Percentiles rank a stretch among this genome's conserved stretches.
Evolutionary conservation across 2,113 vertebrate species (phyloP).

Genomic region (Panurus biarmicus): DNA sequence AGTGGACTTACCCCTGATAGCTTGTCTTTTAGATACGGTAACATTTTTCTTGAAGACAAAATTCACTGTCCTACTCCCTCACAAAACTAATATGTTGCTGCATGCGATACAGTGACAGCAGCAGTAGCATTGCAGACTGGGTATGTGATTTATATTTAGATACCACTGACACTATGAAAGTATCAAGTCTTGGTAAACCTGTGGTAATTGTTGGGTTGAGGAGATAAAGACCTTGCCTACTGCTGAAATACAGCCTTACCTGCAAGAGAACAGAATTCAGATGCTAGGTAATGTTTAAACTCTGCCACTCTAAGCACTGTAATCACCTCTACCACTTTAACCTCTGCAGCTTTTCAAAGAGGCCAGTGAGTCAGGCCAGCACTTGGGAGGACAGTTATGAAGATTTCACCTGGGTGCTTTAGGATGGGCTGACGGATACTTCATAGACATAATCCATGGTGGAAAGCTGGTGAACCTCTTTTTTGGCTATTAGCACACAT

Average conservation of each 20-base stretch:
- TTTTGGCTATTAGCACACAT: neutral
- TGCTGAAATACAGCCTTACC: neutral
- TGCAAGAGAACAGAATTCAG: neutral
- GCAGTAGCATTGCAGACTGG: neutral
- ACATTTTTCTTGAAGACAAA: neutral
- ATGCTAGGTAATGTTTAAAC: neutral
- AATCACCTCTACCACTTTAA: neutral
- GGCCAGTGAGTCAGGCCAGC: neutral
- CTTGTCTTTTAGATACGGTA: neutral
- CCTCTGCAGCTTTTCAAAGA: conserved; percentile 39
- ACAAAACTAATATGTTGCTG: neutral
- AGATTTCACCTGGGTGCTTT: neutral
- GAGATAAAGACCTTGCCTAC: neutral
- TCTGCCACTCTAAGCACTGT: neutral
- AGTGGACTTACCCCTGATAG: neutral
- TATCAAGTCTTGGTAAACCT: neutral
- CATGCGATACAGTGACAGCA: neutral
- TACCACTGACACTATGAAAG: neutral
- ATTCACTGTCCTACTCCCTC: neutral
- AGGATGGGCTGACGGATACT: neutral
- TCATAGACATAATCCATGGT: neutral
- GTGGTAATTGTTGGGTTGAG: neutral
- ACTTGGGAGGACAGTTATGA: neutral
- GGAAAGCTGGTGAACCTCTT: neutral
- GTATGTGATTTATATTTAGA: neutral